These are phyloP conservation scores for Pseudoips prasinana DNA, from an alignment of 2,888 invertebrate genomes.

Conservation along the genomic window DNA sequence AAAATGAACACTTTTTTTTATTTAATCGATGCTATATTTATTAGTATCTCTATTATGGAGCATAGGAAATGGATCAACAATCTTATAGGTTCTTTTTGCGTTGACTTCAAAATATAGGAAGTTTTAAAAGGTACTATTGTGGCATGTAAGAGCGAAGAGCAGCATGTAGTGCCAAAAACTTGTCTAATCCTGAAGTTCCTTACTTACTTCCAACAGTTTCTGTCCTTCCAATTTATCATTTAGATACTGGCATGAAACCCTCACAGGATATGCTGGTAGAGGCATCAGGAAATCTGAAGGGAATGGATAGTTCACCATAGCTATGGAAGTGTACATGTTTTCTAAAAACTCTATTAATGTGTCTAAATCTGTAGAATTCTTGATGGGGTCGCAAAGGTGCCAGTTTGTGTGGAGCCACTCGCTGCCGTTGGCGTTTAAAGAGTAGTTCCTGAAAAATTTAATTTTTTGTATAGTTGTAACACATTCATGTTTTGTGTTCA, in stretches of 20 bases:
- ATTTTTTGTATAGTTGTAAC: too few species aligned
- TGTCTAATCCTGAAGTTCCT: too few species aligned
- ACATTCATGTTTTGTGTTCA: too few species aligned
- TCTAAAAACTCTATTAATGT: constrained; percentile 86
- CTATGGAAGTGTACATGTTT: constrained; percentile 89
- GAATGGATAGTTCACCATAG: constrained; percentile 98
- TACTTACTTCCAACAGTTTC: constrained; percentile 71
- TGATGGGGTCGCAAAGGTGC: constrained; percentile 88
- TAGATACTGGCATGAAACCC: constrained; percentile 82
- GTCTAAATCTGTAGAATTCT: constrained; percentile 62
- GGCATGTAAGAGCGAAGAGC: too few species aligned
- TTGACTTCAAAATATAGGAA: too few species aligned
- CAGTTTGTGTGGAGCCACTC: constrained; percentile 87
- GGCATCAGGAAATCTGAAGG: constrained; percentile 90
- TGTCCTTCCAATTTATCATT: constrained; percentile 68
- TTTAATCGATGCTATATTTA: too few species aligned
- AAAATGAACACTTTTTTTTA: too few species aligned
- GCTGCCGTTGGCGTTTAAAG: constrained; percentile 84
- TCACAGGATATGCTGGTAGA: constrained; percentile 93
- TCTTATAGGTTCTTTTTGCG: too few species aligned
- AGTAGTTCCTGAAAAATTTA: constrained; percentile 70
- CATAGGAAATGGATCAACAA: too few species aligned
- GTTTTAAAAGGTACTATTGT: too few species aligned
- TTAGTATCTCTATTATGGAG: too few species aligned
- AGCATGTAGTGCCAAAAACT: too few species aligned